These are phyloP conservation scores for Strigamia crassipes DNA, from an alignment of 2,888 invertebrate species.

Conservation along the genomic window DNA sequence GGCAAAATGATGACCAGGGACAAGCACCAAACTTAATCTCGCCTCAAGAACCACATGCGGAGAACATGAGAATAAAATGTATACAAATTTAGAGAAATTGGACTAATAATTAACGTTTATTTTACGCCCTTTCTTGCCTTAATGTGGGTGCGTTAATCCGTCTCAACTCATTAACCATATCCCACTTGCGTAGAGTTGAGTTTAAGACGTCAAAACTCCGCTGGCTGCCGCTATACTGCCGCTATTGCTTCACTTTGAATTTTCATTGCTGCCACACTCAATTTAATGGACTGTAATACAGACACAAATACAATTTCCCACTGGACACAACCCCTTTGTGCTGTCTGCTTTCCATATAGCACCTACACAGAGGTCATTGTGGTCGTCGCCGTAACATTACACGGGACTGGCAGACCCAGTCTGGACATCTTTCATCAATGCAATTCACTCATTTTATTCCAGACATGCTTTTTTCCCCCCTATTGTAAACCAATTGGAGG, in stretches of 20 bases:
- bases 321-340: conserved; percentile 40
- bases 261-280: conserved; percentile 18
- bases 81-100: conserved; percentile 32
- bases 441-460: neutral
- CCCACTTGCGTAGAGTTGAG: conserved; percentile 1
- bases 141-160: conserved; percentile 19
- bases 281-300: conserved; percentile 18
- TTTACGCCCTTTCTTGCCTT: conserved; percentile 30
- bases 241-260: neutral
- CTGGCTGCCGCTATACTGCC: neutral
- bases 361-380: conserved; percentile 26
- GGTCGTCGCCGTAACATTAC: conserved; percentile 34
- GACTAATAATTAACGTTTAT: conserved; percentile 20
- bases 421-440: conserved; percentile 37
- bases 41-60: conserved; percentile 38
- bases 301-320: conserved; percentile 38
- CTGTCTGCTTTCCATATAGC: conserved; percentile 40
- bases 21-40: conserved; percentile 40
- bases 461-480: neutral
- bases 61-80: conserved; percentile 11
- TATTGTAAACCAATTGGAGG: neutral
- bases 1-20: conserved; percentile 33
- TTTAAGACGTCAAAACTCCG: conserved; percentile 1
- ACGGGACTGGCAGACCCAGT: conserved; percentile 22
- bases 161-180: conserved; percentile 28